These are phyloP conservation scores for Petrolisthes cinctipes DNA, from an alignment of 2,888 invertebrate genomes.

Conservation along the genomic window DNA sequence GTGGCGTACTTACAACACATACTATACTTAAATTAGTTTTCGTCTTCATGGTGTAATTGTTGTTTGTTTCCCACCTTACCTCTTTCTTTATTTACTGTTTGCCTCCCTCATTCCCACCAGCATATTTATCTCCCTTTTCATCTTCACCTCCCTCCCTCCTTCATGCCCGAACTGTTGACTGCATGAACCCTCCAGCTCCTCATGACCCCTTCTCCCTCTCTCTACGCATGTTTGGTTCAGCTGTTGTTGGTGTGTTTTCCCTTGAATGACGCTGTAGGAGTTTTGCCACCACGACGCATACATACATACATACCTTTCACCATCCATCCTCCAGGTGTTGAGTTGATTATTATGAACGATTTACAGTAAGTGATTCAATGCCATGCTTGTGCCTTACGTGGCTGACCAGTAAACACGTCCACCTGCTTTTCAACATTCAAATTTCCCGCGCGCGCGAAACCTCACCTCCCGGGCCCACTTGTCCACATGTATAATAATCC, in stretches of 20 bases:
- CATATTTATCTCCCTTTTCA: constrained; percentile 14
- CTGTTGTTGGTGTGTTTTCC: too few species aligned
- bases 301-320: too few species aligned
- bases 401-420: background rate
- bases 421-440: background rate
- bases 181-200: background rate
- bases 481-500: too few species aligned
- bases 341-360: too few species aligned
- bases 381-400: too few species aligned
- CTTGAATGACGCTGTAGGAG: too few species aligned
- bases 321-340: too few species aligned
- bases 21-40: background rate
- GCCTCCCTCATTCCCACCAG: constrained; percentile 6
- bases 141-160: constrained; percentile 28
- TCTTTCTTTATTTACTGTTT: background rate
- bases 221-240: background rate
- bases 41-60: background rate
- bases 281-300: too few species aligned
- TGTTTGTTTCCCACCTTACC: background rate
- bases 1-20: background rate
- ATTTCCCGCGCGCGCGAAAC: background rate
- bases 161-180: background rate
- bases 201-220: background rate
- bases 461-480: background rate
- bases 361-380: too few species aligned